These are phyloP conservation scores for Crocidura indochinensis DNA, from an alignment of 2,797 vertebrate species.

Conservation along the genomic window DNA sequence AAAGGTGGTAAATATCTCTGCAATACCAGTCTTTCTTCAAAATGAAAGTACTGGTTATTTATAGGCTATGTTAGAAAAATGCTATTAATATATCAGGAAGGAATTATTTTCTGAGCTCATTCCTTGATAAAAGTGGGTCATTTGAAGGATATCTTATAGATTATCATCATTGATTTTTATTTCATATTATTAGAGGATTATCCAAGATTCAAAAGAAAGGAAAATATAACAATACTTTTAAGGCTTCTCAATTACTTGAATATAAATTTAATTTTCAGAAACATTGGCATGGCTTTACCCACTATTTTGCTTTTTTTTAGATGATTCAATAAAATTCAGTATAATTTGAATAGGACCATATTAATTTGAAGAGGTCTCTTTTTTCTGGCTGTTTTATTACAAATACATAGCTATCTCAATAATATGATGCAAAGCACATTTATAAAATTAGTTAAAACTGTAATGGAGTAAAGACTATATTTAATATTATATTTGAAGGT, in stretches of 20 bases:
- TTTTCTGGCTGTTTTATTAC: conserved; percentile 2
- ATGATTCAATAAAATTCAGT: not conserved
- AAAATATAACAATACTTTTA: not conserved
- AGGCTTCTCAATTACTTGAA: not conserved
- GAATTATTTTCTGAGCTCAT: conserved; percentile 14
- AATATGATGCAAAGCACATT: not conserved
- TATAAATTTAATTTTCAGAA: not conserved
- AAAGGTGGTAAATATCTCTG: too few relatives aligned
- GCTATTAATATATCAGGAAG: not conserved
- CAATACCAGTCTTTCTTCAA: too few relatives aligned
- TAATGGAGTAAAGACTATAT: not conserved
- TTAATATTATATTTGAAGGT: too few relatives aligned
- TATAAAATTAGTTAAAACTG: conserved; percentile 23
- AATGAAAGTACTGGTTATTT: too few relatives aligned
- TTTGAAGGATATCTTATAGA: not conserved
- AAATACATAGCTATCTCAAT: not conserved
- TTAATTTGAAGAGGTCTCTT: not conserved
- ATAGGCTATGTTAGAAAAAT: conserved; percentile 38
- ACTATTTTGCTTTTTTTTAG: not conserved
- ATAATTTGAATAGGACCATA: not conserved
- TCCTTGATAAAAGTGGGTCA: not conserved
- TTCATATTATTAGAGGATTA: conserved; percentile 53
- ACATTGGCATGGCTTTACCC: not conserved
- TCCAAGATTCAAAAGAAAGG: not conserved
- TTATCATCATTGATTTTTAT: not conserved